Percentiles rank a stretch among this genome's conserved stretches.
phyloP scores from a whole-genome alignment of 2,113 vertebrate species.

The Microcebus murinus region DNA sequence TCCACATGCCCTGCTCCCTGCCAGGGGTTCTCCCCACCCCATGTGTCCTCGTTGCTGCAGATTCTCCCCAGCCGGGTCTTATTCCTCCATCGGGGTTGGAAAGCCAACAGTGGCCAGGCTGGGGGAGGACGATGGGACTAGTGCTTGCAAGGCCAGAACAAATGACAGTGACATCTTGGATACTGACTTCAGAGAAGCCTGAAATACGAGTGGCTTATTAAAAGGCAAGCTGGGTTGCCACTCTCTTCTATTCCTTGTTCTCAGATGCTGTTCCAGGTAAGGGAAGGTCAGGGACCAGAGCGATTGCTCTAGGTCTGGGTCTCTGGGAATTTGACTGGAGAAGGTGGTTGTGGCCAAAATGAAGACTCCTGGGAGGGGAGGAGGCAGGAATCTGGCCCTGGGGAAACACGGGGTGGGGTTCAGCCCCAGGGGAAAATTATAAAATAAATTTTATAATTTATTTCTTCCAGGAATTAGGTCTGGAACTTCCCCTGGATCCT shows the following conservation, averaged over 20 bases:
- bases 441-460: too few relatives aligned
- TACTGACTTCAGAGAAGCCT: rapidly evolving
- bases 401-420: rapidly evolving
- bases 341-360: not conserved
- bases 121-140: not conserved
- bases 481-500: rapidly evolving
- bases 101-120: not conserved
- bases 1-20: not conserved
- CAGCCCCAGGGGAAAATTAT: not conserved
- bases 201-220: not conserved
- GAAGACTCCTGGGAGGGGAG: not conserved
- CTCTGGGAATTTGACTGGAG: not conserved
- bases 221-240: not conserved
- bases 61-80: too few relatives aligned
- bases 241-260: too few relatives aligned
- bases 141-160: rapidly evolving
- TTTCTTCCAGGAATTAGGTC: not conserved
- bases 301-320: rapidly evolving
- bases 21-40: rapidly evolving
- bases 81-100: not conserved
- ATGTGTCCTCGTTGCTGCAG: rapidly evolving
- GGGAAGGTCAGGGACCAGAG: not conserved
- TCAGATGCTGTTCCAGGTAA: not conserved
- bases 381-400: not conserved
- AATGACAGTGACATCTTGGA: not conserved